Evolutionary conservation across 2,888 invertebrate species (phyloP).

Genomic region (Parnassius orleans): DNA sequence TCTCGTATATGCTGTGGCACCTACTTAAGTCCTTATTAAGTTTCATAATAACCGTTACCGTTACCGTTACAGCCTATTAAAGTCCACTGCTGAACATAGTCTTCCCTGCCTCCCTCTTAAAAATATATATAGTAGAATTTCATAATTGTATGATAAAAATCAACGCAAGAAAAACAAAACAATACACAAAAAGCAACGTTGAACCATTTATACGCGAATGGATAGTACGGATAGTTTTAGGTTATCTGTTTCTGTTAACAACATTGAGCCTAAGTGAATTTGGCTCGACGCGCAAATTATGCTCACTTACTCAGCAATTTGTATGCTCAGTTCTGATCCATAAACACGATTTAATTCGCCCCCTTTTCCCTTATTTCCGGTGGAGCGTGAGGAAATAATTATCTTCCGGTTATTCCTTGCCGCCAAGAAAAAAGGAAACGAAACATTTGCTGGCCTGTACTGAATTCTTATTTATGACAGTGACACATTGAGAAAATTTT

Average conservation of each 20-base stretch:
- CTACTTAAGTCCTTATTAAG: too few relatives aligned
- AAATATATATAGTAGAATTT: too few relatives aligned
- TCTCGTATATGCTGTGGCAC: too few relatives aligned
- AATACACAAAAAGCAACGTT: neutral
- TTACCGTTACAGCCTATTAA: too few relatives aligned
- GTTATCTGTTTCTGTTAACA: slow-evolving; percentile 13
- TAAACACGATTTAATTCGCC: slow-evolving; percentile 26
- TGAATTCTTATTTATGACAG: slow-evolving; percentile 14
- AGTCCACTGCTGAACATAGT: too few relatives aligned
- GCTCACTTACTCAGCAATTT: slow-evolving; percentile 21
- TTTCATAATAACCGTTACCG: too few relatives aligned
- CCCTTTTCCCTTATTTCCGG: slow-evolving; percentile 28
- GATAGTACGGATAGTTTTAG: neutral
- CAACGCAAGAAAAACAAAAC: neutral
- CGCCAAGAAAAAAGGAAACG: slow-evolving; percentile 34
- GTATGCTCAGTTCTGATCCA: slow-evolving; percentile 24
- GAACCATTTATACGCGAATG: neutral
- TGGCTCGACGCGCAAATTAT: slow-evolving; percentile 24
- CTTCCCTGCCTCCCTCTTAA: too few relatives aligned
- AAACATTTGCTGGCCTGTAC: slow-evolving; percentile 15
- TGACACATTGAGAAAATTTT: slow-evolving; percentile 1
- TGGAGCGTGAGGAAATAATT: slow-evolving; percentile 33
- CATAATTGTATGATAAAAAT: too few relatives aligned
- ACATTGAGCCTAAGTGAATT: slow-evolving; percentile 13
- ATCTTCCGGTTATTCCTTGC: slow-evolving; percentile 34